Conservation (phyloP, 2,888 invertebrate species). For the Merodon equestris region DNA sequence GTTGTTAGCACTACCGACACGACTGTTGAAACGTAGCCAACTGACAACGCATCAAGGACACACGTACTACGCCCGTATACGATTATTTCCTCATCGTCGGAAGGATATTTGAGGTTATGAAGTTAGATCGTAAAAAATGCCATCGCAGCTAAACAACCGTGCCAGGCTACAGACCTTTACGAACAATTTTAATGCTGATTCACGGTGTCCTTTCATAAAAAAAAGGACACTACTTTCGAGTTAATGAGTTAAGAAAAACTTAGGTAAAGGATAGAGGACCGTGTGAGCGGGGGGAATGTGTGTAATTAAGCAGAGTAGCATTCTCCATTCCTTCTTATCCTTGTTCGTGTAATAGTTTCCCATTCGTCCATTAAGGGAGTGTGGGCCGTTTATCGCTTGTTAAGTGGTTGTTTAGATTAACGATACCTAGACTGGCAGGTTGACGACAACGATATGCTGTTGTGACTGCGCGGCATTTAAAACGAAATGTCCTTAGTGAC, state of each 20-base stretch:
- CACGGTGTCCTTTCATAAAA: conserved; percentile 25
- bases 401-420: conserved; percentile 47
- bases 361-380: conserved; percentile 30
- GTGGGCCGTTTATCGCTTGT: conserved; percentile 47
- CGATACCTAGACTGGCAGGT: conserved; percentile 15
- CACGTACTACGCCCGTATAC: too few relatives aligned
- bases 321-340: conserved; percentile 11
- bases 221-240: not conserved
- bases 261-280: too few relatives aligned
- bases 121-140: conserved; percentile 30
- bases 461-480: not conserved
- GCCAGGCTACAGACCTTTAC: not conserved
- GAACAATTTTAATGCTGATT: conserved; percentile 44
- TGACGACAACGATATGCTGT: not conserved
- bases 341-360: too few relatives aligned
- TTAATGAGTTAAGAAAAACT: conserved; percentile 11
- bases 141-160: conserved; percentile 10
- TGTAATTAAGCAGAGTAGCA: conserved; percentile 41
- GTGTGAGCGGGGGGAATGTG: conserved; percentile 4
- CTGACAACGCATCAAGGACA: not conserved
- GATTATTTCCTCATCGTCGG: not conserved
- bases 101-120: too few relatives aligned
- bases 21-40: not conserved
- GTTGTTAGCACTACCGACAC: conserved; percentile 31
- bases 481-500: too few relatives aligned